Evolutionary conservation across 2,888 invertebrate species (phyloP).

Genomic region (Thysanoteuthis rhombus): DNA sequence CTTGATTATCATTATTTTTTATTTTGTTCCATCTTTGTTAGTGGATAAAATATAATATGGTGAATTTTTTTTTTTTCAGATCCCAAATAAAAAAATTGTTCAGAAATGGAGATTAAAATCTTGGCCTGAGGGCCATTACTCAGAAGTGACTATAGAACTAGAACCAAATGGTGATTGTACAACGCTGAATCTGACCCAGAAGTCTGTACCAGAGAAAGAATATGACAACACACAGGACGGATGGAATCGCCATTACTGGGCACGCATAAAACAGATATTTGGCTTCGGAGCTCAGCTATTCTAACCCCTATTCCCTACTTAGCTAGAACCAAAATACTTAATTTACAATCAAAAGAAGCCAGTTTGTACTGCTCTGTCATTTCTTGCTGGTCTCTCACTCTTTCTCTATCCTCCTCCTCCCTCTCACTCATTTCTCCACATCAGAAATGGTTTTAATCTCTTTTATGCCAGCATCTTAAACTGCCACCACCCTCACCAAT

Average conservation of each 20-base stretch:
- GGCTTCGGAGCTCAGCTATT: conserved; percentile 78
- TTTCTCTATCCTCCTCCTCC: background rate
- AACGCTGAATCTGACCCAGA: conserved; percentile 82
- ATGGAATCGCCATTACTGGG: conserved; percentile 92
- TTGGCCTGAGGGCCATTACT: conserved; percentile 93
- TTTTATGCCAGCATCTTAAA: background rate
- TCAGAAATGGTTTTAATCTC: background rate
- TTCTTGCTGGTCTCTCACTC: background rate
- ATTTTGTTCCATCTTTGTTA: too few species aligned
- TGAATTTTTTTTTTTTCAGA: too few species aligned
- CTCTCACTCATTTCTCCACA: background rate
- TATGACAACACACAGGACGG: conserved; percentile 81
- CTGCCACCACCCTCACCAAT: background rate
- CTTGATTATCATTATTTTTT: too few species aligned
- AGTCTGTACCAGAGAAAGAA: conserved; percentile 83
- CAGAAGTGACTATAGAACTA: conserved; percentile 85
- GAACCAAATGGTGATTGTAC: conserved; percentile 90
- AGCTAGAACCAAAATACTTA: background rate
- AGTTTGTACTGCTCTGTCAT: background rate
- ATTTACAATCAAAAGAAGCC: conserved; percentile 12
- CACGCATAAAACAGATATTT: conserved; percentile 90
- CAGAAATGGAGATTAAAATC: conserved; percentile 93
- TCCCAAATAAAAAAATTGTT: conserved; percentile 83
- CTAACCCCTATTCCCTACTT: conserved; percentile 45
- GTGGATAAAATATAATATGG: too few species aligned